Base-by-base conservation (phyloP, 1,140 invertebrate genomes). In the Patella vulgata region DNA sequence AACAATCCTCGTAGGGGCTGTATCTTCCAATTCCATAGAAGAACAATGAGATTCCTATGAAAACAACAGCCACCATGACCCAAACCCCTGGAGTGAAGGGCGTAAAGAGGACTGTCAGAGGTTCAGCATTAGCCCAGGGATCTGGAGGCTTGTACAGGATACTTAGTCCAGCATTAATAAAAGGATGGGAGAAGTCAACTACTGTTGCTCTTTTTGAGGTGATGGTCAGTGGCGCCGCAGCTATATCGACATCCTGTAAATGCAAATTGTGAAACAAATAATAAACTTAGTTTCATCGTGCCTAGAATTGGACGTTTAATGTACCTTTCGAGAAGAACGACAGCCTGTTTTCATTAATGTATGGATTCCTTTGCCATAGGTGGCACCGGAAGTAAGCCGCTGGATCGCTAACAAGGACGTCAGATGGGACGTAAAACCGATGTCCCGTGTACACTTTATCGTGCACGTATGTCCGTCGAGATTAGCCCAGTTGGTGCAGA, bases 61-160 rank as follows among this genome's bases (percentile, higher is more conserved):
- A 74, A 33, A 68, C 71, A 17, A 72, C 44, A 62, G 97, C 90
- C 54, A 98, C 92, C 84, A 95, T 96, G 82, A 89, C 93, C 97
- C 97, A 99, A 81, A 98, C 97, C 85, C 98, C 96, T 74, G 93
- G 92, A 53, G 94, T 96, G 44, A 99, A 87, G 27, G 97, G 97
- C 83, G 94, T 93, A 75, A 99, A 89, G 84, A 99, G 97, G 74
- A 94, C 95, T 85, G 98, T 97, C 11, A 97, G 93, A 21, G 85
- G 76, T 75, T 92, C 91, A 79, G 92, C 91, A 84, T 97, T 96
- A 59, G 93, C 89, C 17, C 51, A 56, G 23, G 48, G 36, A 21
- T 65, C 36, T 14, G 68, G 63, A 8, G 53, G 57, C 53, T 70
- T 70, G 30, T 59, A 59, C 4, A 70, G 47, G 31, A 71, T 61